Percentiles rank a stretch among this genome's conserved stretches.
Evolutionary conservation across 2,888 invertebrate genomes (phyloP).

Genomic region (Drosophila sordidula): DNA sequence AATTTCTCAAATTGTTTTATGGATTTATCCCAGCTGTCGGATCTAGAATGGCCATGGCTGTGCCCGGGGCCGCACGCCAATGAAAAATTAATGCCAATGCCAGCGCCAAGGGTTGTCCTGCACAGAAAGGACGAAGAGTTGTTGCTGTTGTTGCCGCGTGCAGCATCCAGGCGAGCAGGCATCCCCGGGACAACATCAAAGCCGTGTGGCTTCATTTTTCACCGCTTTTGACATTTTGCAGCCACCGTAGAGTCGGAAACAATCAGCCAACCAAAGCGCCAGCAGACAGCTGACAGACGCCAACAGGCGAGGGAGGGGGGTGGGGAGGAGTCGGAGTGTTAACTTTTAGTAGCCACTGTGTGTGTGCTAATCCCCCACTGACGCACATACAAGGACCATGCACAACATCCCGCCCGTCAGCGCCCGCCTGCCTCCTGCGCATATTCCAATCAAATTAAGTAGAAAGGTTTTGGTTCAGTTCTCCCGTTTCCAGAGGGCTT

Average conservation of each 20-base stretch:
- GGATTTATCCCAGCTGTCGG: constrained; percentile 74
- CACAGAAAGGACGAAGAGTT: background rate
- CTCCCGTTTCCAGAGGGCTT: background rate
- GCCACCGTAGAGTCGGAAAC: constrained; percentile 66
- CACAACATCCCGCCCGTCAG: constrained; percentile 14
- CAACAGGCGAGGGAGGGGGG: constrained; percentile 2
- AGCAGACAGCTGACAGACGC: constrained; percentile 72
- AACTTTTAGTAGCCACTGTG: constrained; percentile 48
- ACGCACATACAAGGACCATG: constrained; percentile 26
- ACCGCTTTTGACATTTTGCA: constrained; percentile 80
- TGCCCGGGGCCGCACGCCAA: constrained; percentile 66
- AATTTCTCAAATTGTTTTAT: constrained; percentile 81
- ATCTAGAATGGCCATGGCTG: constrained; percentile 27
- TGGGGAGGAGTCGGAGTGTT: constrained; percentile 18
- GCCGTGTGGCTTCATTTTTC: constrained; percentile 76
- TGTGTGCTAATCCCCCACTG: constrained; percentile 65
- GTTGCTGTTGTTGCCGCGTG: constrained; percentile 1
- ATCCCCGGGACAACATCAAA: constrained; percentile 68
- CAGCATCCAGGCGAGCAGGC: constrained; percentile 1
- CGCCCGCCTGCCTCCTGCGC: constrained; percentile 46
- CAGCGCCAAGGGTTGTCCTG: constrained; percentile 52
- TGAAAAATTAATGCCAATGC: constrained; percentile 74
- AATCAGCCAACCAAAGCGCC: constrained; percentile 79
- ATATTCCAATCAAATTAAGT: constrained; percentile 80
- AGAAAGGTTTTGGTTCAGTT: constrained; percentile 66